A percentile compares a stretch with the other conserved stretches of the same genome.
Conservation (phyloP, 2,113 vertebrate genomes). For the Lycaon pictus region DNA sequence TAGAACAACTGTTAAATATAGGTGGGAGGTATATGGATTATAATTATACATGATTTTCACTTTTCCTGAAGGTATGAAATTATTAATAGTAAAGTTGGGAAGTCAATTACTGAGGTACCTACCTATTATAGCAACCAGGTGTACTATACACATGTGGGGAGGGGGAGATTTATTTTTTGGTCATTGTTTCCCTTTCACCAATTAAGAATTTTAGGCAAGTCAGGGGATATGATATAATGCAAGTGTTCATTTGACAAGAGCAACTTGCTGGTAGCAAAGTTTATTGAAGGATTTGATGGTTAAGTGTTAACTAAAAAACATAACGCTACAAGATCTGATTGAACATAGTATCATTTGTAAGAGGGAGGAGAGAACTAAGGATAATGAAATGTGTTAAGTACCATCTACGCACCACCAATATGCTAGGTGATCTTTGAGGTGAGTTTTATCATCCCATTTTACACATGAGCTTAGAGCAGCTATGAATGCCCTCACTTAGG, state of each 20-base stretch:
- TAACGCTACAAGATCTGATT: neutral
- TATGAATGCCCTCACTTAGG: neutral
- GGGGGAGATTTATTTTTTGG: constrained; percentile 6
- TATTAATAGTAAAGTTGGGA: constrained; percentile 9
- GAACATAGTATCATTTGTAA: neutral
- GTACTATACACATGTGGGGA: neutral
- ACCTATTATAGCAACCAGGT: neutral
- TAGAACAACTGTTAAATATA: neutral
- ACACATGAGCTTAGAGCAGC: neutral
- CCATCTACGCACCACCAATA: neutral
- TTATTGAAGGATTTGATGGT: neutral
- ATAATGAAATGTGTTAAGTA: neutral
- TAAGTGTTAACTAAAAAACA: neutral
- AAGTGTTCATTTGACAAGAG: neutral
- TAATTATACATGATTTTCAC: neutral
- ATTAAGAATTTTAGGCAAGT: neutral
- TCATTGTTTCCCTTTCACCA: neutral
- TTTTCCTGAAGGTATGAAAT: neutral
- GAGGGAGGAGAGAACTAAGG: neutral
- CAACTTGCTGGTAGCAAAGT: neutral
- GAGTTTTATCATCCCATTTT: neutral
- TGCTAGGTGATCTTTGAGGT: neutral
- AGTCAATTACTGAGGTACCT: neutral
- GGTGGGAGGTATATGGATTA: neutral
- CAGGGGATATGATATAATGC: neutral